A percentile compares a stretch with the other conserved stretches of the same genome.
Evolutionary conservation across 1,140 invertebrate genomes (phyloP).

Genomic region (Sitodiplosis mosellana): DNA sequence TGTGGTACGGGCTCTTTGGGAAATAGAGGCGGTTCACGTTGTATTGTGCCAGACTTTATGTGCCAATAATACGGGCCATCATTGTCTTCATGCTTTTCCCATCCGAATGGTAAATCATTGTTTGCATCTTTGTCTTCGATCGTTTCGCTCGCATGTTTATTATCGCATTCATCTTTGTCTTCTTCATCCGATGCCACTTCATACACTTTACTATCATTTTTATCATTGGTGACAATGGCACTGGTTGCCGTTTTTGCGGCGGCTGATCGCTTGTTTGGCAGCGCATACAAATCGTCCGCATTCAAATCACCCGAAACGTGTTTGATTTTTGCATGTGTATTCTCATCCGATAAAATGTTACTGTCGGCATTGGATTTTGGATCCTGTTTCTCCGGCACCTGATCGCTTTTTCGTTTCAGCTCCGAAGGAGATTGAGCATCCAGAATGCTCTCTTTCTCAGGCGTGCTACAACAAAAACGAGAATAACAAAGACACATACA

Average conservation of each 20-base stretch:
- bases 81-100: constrained; percentile 89
- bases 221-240: constrained; percentile 14
- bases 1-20: constrained; percentile 17
- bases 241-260: constrained; percentile 9
- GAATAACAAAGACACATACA: not conserved
- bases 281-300: constrained; percentile 48
- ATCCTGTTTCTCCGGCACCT: constrained; percentile 32
- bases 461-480: constrained; percentile 16
- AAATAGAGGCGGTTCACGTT: constrained; percentile 64
- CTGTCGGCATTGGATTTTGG: constrained; percentile 21
- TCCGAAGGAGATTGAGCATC: constrained; percentile 26
- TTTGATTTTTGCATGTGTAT: constrained; percentile 34
- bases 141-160: constrained; percentile 10
- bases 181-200: constrained; percentile 18
- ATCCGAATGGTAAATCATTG: constrained; percentile 50
- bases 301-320: constrained; percentile 48
- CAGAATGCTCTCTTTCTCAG: constrained; percentile 26
- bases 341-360: constrained; percentile 28
- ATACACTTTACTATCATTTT: no score
- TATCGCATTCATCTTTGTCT: constrained; percentile 11
- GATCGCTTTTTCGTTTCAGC: constrained; percentile 28
- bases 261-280: constrained; percentile 36
- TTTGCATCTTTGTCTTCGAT: constrained; percentile 9
- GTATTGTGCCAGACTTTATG: constrained; percentile 93
- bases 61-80: constrained; percentile 96